Percentiles rank a stretch among this genome's conserved stretches.
Evolutionary conservation across 2,113 vertebrate genomes (phyloP).

Genomic region (Smithornis capensis): DNA sequence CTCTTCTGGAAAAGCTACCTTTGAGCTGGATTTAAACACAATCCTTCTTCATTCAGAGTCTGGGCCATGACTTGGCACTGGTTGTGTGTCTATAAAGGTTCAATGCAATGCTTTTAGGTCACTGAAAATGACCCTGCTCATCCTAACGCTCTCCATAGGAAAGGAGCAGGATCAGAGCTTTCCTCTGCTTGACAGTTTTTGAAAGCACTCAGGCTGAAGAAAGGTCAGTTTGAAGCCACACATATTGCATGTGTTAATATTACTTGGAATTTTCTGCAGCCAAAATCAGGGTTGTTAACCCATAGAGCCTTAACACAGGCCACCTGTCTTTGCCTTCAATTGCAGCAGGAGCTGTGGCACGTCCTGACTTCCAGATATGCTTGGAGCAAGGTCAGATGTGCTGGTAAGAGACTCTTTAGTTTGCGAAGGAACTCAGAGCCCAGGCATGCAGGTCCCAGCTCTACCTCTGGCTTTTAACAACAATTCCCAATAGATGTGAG

Average conservation of each 20-base stretch:
- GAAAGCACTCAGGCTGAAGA: neutral
- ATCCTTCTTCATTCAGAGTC: neutral
- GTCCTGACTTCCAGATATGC: neutral
- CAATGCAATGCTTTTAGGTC: neutral
- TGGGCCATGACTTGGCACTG: neutral
- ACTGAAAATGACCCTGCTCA: neutral
- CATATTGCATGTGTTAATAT: fast-evolving
- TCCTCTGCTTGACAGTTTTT: neutral
- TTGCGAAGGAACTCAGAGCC: neutral
- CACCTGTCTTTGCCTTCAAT: neutral
- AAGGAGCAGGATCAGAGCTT: neutral
- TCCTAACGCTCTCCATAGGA: neutral
- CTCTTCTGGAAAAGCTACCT: neutral
- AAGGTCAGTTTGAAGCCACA: neutral
- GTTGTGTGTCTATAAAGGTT: neutral
- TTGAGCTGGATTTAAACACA: neutral
- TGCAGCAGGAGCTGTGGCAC: neutral
- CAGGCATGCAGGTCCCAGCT: neutral
- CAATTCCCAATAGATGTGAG: neutral
- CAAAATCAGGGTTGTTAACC: neutral
- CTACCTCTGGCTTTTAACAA: neutral
- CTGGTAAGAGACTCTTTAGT: neutral
- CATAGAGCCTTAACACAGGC: neutral
- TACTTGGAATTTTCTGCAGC: neutral
- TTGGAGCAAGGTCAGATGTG: neutral